Base-by-base conservation (phyloP, 2,113 vertebrate species). In the Neolamprologus sp. region DNA sequence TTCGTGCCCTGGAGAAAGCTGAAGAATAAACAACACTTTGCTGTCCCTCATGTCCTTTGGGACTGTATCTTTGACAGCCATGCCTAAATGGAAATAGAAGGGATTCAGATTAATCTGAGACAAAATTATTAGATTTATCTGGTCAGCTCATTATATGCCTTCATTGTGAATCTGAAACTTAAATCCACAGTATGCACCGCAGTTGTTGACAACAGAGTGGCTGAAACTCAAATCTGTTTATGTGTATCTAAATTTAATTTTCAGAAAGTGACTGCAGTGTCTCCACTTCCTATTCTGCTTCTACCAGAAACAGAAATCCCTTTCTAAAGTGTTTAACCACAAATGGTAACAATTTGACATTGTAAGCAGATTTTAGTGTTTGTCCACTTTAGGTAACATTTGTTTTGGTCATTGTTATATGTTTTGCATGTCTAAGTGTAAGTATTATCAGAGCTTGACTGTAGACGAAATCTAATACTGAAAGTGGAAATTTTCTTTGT, bases 1-100 rank as follows among this genome's bases (percentile, higher is more conserved):
- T 85, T 81, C 65, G 40, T 88, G 84, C 87, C 87, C 84, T 82
- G 60, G 55, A 92, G 81, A 91, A 88, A 91, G 86, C 53, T 58
- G 81, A 91, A 93, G 88, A 92, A 92, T 94, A 94, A 96, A 96
- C 94, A 95, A 87, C 83, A 84, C 88, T 95, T 94, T 93, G 88
- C 87, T 92, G 90, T 91, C 80, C 78, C 86, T 37, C 3, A 14
- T 89, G 84, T 86, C 80, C 88, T 58, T 84, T n/a, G n/a, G 45
- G 88, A 92, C 92, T 88, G 54, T 84, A 83, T 89, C 82, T 86
- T 47, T 55, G 82, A 81, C 58, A 83, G 81, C 55, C 23, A 23
- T 85, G 73, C 26, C 51, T 60, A 84, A 81, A 84, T 84, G 55
- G 49, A 89, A 80, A 87, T 23, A 23, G 37, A 57, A 10, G 42